Base-by-base conservation (phyloP, 2,888 invertebrate species). In the Harpalus rubripes region DNA sequence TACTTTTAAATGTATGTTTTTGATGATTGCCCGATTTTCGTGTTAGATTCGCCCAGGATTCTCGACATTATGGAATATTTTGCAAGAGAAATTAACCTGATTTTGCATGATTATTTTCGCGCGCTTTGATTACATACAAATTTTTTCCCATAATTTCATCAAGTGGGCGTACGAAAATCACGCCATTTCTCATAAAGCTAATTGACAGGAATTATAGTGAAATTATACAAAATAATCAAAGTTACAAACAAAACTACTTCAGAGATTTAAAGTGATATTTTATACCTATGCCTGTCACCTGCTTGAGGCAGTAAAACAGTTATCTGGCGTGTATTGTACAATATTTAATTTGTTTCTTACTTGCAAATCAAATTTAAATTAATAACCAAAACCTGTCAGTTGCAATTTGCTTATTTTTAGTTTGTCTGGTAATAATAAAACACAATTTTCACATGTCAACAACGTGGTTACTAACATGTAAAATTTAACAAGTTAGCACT, bases 1-100 rank as follows among this genome's bases (percentile, higher is more conserved):
- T 85, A 85, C 80, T 85, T 85, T 85, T 85, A 85, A 65, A 81
- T 65, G 65, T 41, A 59, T 61, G 72, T 84, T 84, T 68, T 76
- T 58, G 56, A 18, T 16, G 74, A 16, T 74, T 52, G 22, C 22
- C 8, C 74, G 65, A 65, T 81, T 59, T 80, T 61, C 61, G 41
- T 8, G 79, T 80, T 80, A 79, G 56, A 79, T 79, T 79, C 74
- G 56, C 56, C n/a, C 18, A 1, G 32, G 32, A 68, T 68, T 22
- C 39, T 26, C n/a, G 26, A 68, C 32, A 8, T 22, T 39, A 26
- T 26, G 32, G 10, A 68, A 26, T 68, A 16, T n/a, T 26, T 22
- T 68, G 16, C 39, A 5, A 8, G 12, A 61, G 18, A 16, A 52
- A 52, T 52, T 52, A 52, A 52, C 44, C 44, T 52, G 44, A 10